Conservation (phyloP, 2,797 vertebrate genomes). For the Lagodon rhomboides region DNA sequence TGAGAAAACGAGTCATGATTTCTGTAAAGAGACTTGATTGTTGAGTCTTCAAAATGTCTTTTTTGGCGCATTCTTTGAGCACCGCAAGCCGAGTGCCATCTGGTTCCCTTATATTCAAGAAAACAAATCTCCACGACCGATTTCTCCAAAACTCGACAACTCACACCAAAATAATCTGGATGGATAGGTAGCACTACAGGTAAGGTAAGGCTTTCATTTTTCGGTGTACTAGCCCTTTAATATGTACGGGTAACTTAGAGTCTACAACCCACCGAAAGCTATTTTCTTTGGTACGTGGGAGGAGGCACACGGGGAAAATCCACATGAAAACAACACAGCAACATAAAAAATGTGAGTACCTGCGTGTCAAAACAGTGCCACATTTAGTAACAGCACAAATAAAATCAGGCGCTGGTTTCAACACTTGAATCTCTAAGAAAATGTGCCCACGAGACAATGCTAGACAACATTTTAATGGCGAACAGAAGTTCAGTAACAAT, state of each 20-base stretch:
- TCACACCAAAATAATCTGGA: too few relatives aligned
- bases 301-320: conserved; percentile 7
- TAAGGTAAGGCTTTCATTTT: too few relatives aligned
- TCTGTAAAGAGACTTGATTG: too few relatives aligned
- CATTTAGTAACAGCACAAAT: conserved; percentile 20
- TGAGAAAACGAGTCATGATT: too few relatives aligned
- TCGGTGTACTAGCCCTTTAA: background rate
- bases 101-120: too few relatives aligned
- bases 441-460: background rate
- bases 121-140: too few relatives aligned
- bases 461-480: conserved; percentile 29
- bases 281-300: conserved; percentile 34
- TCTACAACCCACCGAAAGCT: conserved; percentile 4
- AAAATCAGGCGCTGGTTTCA: conserved; percentile 10
- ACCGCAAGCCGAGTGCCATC: too few relatives aligned
- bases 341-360: conserved; percentile 18
- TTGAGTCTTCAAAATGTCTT: too few relatives aligned
- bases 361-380: conserved; percentile 13
- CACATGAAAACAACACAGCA: background rate
- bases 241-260: background rate
- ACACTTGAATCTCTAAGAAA: conserved; percentile 11
- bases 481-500: conserved; percentile 41
- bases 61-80: too few relatives aligned
- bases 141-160: too few relatives aligned
- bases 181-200: too few relatives aligned